A percentile compares a stretch with the other conserved stretches of the same genome.
phyloP scores from a whole-genome alignment of 1,140 invertebrate species.

The Temnothorax nylanderi region DNA sequence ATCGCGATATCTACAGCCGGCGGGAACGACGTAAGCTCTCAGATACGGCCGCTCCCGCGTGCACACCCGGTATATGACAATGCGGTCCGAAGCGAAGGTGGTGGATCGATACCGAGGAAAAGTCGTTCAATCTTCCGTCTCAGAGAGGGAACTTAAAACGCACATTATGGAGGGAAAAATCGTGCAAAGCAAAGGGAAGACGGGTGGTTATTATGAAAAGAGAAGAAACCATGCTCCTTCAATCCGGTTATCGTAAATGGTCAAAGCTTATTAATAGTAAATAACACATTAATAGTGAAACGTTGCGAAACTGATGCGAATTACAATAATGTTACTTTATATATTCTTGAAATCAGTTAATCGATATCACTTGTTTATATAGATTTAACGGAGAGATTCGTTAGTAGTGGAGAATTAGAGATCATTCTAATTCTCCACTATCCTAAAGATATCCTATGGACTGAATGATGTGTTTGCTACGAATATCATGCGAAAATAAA shows the following conservation, averaged over 20 bases:
- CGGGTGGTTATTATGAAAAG: neutral
- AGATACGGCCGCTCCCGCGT: constrained; percentile 34
- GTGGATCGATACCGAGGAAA: constrained; percentile 60
- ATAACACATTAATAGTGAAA: neutral
- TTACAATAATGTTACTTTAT: neutral
- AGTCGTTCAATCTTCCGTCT: constrained; percentile 69
- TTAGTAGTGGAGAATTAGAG: too few relatives aligned
- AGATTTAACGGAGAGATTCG: neutral
- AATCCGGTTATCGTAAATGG: neutral
- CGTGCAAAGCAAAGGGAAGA: constrained; percentile 3
- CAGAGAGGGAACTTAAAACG: constrained; percentile 55
- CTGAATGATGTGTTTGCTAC: neutral
- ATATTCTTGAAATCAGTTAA: neutral
- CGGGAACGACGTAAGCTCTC: constrained; percentile 44
- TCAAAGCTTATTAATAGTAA: neutral
- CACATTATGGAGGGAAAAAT: constrained; percentile 34
- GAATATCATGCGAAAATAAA: constrained; percentile 27
- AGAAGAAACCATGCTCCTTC: neutral
- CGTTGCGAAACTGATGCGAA: neutral
- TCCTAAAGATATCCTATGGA: neutral
- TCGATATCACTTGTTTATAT: too few relatives aligned
- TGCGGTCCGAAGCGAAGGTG: constrained; percentile 29
- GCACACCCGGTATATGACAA: constrained; percentile 64
- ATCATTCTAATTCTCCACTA: neutral
- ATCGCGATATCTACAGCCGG: constrained; percentile 58